Evolutionary conservation across 2,797 vertebrate genomes (phyloP), one percentile per base, ranked within the genome.

Genomic region (Clarias fuscus): DNA sequence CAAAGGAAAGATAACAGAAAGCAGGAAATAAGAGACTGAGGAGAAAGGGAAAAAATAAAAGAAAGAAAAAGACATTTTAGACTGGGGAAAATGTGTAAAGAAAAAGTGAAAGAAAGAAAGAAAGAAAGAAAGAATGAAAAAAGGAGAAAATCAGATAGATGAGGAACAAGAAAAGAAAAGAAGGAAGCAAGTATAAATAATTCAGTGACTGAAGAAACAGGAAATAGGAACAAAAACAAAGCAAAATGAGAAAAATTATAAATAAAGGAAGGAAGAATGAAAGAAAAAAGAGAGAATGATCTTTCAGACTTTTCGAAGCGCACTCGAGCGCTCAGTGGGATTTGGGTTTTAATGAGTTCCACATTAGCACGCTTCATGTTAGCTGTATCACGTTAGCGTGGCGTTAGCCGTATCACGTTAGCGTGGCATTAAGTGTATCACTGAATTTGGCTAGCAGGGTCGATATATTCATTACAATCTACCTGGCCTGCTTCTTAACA

Each of bases 401-500:
- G 24, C 1, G 87, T 89, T 89, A 84, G 78, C 65, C 48, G 73
- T 90, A 90, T 90, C 86, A 90, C 87, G n/a, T 75, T 53, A 53
- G 72, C 72, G 27, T 56, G 22, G 48, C 5, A 87, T 89, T 89
- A 84, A 77, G 78, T 80, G 88, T 90, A 83, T 71, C 84, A 79
- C 72, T 37, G 86, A 85, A 88, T 92, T 89, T 73, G 85, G 88
- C 86, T 80, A 68, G 90, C 89, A 90, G 87, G 78, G 89, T 40
- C 86, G 83, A 90, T 90, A 91, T 95, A 94, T 94, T 94, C 91
- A 94, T 96, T 96, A 95, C 94, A 93, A 94, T 94, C 94, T 92
- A 90, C 89, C 91, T 89, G 90, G 90, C 91, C 91, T 93, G 89
- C 56, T 93, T 95, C 92, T 94, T 94, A 93, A 94, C 93, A 95